Base-by-base conservation (phyloP, 2,113 vertebrate genomes). In the Halichoeres trimaculatus region DNA sequence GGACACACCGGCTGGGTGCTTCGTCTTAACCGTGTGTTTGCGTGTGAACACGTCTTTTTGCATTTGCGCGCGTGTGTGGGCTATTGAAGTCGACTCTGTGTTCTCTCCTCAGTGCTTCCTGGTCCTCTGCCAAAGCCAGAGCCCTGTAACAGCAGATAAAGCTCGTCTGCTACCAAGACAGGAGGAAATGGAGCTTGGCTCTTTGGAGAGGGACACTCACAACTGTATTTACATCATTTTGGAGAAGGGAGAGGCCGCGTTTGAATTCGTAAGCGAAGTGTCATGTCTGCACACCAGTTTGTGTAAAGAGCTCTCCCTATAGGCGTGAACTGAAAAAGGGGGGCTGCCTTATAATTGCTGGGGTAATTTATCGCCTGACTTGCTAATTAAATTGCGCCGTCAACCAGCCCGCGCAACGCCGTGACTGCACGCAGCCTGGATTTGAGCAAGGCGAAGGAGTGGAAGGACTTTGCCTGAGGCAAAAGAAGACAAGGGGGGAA, bases 311-410 rank as follows among this genome's bases (percentile, higher is more conserved):
- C 56, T 47, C 40, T 90, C 86, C 85, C 84, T 51, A 26, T 43
- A 60, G 81, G 74, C 79, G 70, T 56, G 66, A 86, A 89, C 82
- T 77, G 70, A 83, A 80, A 30, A 60, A 65, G 54, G 63, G 26
- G 59, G 24, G 5, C 74, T 53, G 76, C 17, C 40, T 76, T 80
- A 84, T 90, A 88, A 91, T 88, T 88, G 87, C 47, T 0, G 26
- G 58, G 51, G 63, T 82, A 83, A 89, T 90, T 89, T 87, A 87
- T 84, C 50, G 79, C 68, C 74, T 83, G 78, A 70, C 86, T 89
- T 74, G 68, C 68, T 90, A 85, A 92, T 92, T 89, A 89, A 89
- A 91, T 86, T 75, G 76, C 54, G 14, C 78, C 73, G 78, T 77
- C 80, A 72, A 70, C 83, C 79, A 76, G 66, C 57, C 77, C 16